Base-by-base conservation (phyloP, 2,113 vertebrate species). In the Scolopax mira region DNA sequence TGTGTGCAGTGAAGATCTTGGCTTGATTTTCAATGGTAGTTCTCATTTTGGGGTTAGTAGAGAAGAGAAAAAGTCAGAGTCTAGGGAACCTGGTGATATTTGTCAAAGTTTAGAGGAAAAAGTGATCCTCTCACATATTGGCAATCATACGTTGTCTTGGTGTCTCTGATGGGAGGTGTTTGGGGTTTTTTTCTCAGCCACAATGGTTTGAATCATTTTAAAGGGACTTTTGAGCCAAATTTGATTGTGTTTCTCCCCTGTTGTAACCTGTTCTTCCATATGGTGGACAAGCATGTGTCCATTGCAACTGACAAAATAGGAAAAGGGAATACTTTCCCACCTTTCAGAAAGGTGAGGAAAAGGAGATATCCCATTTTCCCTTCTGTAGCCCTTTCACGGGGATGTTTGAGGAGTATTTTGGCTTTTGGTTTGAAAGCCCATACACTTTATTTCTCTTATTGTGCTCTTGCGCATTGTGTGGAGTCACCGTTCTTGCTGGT, bases 401-500 rank as follows among this genome's bases (percentile, higher is more conserved):
- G 6, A 19, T 41, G 12, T 79, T 78, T 44, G 25, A 81, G 57
- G 41, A 48, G 9, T 24, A 8, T 69, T 93, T 77, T 82, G 48
- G 18, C 25, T 69, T 89, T 82, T 52, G 61, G 9, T 54, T 74
- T 62, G 44, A 81, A 55, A 39, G 8, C 39, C 44, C 22, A 5
- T 35, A 3, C 1, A 3, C 75, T 85, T 85, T 61, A n/a, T 81
- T 91, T 93, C 28, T 44, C 17, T 79, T 41, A 8, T 1, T 57
- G 18, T n/a, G n/a, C 62, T 83, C 81, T 64, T 62, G 22, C 0
- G 0, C 4, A 0, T 46, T 80, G 69, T n/a, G 25, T 74, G 61
- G n/a, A 33, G 21, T 67, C 54, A 9, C 51, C 82, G 28, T 51
- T 77, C 33, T 51, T 4, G 4, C 46, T 82, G 61, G n/a, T 5